Base-by-base conservation (phyloP, 2,888 invertebrate genomes). In the Eupithecia inturbata region DNA sequence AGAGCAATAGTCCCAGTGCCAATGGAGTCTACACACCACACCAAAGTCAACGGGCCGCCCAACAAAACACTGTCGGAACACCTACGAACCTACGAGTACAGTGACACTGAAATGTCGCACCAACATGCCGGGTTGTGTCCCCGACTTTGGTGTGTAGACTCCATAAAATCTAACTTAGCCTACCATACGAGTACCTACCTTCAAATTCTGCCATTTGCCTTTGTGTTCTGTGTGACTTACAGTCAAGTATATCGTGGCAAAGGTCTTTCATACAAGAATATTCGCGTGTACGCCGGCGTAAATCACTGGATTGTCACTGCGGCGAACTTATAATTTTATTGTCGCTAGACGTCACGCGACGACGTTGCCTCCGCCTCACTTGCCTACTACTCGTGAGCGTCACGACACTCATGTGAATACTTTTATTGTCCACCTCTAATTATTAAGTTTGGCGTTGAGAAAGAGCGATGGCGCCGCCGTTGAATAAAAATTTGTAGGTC, bases 261-360 rank as follows among this genome's bases (percentile, higher is more conserved):
- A 63, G 89, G 87, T 88, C 89, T 88, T 90, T 91, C 88, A 90
- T 91, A 90, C 90, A 89, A 89, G 91, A 92, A 91, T 91, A 93
- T 92, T 93, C 90, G 94, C 93, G 94, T 94, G 94, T 94, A 89
- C 91, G 91, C 85, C 87, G 85, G 84, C 90, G 94, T 94, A 94
- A 94, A 94, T 94, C 94, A 94, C 91, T 90, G 92, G 92, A 94
- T 94, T 94, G 94, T 94, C 94, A 94, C 93, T 94, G 92, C 88
- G 91, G 91, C 83, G 87, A 91, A 94, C 91, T 94, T 94, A 94
- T 94, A 94, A 94, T 94, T 94, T 94, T 94, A 94, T 91, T 94
- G 94, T 94, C 92, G 93, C 89, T 93, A 91, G 92, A 91, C 85
- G 91, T 88, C 94, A 94, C 94, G 93, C 93, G 91, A 93, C 78